Evolutionary conservation across 1,140 invertebrate genomes (phyloP).

Genomic region (Latrodectus geometricus): DNA sequence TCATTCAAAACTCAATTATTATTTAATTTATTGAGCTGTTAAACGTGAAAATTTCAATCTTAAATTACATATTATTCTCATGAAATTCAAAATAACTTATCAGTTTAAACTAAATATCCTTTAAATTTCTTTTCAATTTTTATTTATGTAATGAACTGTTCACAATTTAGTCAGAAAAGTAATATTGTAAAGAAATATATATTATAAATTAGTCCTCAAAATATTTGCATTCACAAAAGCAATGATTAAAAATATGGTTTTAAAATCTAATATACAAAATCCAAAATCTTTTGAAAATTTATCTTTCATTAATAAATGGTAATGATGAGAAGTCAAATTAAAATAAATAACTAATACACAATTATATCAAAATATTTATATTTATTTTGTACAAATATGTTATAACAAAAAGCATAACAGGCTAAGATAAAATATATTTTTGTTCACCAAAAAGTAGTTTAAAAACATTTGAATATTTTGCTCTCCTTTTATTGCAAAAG

Average conservation of each 20-base stretch:
- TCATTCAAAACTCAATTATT: too few species aligned
- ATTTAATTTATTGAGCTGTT: too few species aligned
- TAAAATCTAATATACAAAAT: not conserved
- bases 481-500: slow-evolving; percentile 38
- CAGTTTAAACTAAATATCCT: too few species aligned
- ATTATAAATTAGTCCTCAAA: too few species aligned
- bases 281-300: not conserved
- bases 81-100: too few species aligned
- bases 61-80: too few species aligned
- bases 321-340: not conserved
- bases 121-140: too few species aligned
- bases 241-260: not conserved
- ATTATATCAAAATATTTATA: slow-evolving; percentile 49
- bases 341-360: not conserved
- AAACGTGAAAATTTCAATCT: too few species aligned
- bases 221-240: too few species aligned
- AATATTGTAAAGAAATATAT: too few species aligned
- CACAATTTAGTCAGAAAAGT: too few species aligned
- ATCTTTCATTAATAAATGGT: not conserved
- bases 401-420: slow-evolving; percentile 54
- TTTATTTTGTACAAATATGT: slow-evolving; percentile 50
- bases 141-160: too few species aligned
- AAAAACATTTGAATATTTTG: slow-evolving; percentile 37
- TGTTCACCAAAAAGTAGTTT: slow-evolving; percentile 15
- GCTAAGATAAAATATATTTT: slow-evolving; percentile 28